Evolutionary conservation across 2,888 invertebrate species (phyloP).

Genomic region (Calameuta filiformis): DNA sequence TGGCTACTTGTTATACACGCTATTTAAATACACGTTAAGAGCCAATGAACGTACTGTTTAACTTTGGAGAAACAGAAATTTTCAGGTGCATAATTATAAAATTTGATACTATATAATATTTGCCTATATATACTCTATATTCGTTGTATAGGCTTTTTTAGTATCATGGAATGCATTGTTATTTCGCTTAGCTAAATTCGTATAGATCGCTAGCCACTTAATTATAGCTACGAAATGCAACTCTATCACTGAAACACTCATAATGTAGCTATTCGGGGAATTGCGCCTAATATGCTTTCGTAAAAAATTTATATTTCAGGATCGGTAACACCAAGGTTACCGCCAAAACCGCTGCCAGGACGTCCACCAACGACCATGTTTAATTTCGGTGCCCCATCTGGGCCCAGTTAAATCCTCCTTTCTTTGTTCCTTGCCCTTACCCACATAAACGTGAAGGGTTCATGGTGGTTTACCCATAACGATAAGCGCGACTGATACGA

Average conservation of each 20-base stretch:
- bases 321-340: slow-evolving; percentile 61
- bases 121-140: too few relatives aligned
- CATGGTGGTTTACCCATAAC: neutral
- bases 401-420: slow-evolving; percentile 54
- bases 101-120: too few relatives aligned
- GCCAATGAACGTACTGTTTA: too few relatives aligned
- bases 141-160: too few relatives aligned
- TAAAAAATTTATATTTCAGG: slow-evolving; percentile 36
- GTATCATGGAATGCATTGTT: neutral
- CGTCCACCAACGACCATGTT: slow-evolving; percentile 63
- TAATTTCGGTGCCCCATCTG: slow-evolving; percentile 61
- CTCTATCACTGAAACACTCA: too few relatives aligned
- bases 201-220: neutral
- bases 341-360: slow-evolving; percentile 61
- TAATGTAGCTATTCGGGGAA: too few relatives aligned
- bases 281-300: too few relatives aligned
- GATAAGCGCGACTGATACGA: neutral
- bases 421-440: slow-evolving; percentile 23
- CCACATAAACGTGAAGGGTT: neutral
- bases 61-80: too few relatives aligned
- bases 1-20: neutral
- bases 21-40: too few relatives aligned
- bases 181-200: neutral
- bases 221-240: neutral
- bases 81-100: too few relatives aligned